Evolutionary conservation across 2,113 vertebrate species (phyloP), one percentile per base, ranked within the genome.

Genomic region (Sebastes fasciatus): DNA sequence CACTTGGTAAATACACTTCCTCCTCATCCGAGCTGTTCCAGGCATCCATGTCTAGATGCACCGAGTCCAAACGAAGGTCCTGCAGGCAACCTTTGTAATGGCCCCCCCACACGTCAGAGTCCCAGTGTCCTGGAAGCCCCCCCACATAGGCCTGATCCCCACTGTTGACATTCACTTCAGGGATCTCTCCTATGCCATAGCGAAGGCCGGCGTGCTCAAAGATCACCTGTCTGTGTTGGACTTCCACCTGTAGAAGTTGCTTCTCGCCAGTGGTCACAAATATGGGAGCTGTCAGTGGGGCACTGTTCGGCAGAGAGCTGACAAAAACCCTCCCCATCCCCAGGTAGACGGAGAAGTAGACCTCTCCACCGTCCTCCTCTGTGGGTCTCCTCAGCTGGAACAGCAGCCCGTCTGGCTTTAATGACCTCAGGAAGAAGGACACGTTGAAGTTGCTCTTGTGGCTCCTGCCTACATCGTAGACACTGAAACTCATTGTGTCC

Each of bases 11-110:
- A 87, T 92, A 93, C 6, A 90, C 62, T 1, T 71, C 83, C 46
- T 82, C 72, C 43, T 83, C 70, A 6, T 82, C 54, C 0, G 81
- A 71, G 49, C n/a, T 71, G 48, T 87, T 81, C 94, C 88, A 88
- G 1, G 66, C 45, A 1, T 85, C 87, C 84, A 87, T 21, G 17
- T 94, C 89, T 77, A 99, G 83, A 67, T 85, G 95, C 51, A 92
- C 89, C 0, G 66, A 84, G 17, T 96, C 96, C 63, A 99, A 90
- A 0, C 89, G 95, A 19, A 99, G 21, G 73, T 99, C 98, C 93
- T 99, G 98, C 87, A 99, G 93, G 71, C 98, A 99, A 49, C 98
- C 98, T 90, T 97, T 97, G 84, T 97, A 98, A 69, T 93, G 89
- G 0, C 97, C 97, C 1, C 97, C 97, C 97, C 97, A 98, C 0